These are phyloP conservation scores for Coregonus ussuriensis DNA, from an alignment of 2,797 vertebrate species.

Conservation along the genomic window DNA sequence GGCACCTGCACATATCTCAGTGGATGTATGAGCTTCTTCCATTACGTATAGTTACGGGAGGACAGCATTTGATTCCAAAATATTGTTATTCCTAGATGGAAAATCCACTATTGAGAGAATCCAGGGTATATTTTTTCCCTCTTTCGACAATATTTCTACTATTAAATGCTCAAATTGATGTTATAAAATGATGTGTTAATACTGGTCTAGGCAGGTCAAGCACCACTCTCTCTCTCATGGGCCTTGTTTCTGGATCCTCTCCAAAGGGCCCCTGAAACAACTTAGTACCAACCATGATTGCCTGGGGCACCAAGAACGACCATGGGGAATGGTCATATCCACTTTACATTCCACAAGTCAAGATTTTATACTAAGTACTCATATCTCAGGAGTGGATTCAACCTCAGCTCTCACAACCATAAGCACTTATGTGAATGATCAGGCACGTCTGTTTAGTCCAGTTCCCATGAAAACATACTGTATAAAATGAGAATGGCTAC, in stretches of 20 bases:
- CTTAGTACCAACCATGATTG: not conserved
- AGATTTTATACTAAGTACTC: not conserved
- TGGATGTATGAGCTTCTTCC: not conserved
- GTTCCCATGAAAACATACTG: not conserved
- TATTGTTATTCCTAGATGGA: not conserved
- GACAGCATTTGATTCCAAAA: not conserved
- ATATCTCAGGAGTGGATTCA: not conserved
- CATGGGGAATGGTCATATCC: not conserved
- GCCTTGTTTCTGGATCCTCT: not conserved
- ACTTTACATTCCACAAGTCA: conserved; percentile 1
- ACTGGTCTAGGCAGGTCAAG: not conserved
- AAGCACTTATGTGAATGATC: not conserved
- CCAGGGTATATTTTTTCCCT: not conserved
- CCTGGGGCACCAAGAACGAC: not conserved
- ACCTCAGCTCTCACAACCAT: not conserved
- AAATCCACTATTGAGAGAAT: not conserved
- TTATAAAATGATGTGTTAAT: not conserved
- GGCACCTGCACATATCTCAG: not conserved
- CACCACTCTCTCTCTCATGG: not conserved
- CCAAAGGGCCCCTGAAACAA: not conserved
- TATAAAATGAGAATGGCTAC: not conserved
- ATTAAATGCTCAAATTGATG: not conserved
- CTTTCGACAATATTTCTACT: not conserved
- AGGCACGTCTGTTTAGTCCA: too few species aligned
- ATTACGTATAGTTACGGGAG: not conserved